These are phyloP conservation scores for Yponomeuta plumbellus DNA, from an alignment of 2,888 invertebrate species.

Conservation along the genomic window DNA sequence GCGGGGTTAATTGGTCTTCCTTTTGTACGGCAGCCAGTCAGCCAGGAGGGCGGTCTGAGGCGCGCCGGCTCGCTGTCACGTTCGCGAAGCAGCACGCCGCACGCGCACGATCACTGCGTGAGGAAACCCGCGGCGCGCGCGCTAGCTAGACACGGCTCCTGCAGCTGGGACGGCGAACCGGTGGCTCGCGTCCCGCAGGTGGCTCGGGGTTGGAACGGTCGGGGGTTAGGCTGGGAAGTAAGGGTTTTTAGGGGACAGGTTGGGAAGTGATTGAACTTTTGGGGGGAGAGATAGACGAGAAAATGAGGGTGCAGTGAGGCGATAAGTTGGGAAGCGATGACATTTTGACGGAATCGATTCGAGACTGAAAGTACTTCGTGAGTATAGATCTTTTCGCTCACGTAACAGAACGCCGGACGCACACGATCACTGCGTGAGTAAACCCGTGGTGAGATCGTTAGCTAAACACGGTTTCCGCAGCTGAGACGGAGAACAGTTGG, in stretches of 20 bases:
- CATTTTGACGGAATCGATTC: too few relatives aligned
- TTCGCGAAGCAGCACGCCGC: slow-evolving; percentile 13
- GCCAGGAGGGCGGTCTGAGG: slow-evolving; percentile 10
- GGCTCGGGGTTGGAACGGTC: background rate
- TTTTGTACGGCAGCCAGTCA: slow-evolving; percentile 13
- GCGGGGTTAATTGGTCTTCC: slow-evolving; percentile 7
- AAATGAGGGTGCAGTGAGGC: too few relatives aligned
- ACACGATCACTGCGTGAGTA: background rate
- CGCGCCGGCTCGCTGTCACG: slow-evolving; percentile 13
- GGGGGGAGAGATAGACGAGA: too few relatives aligned
- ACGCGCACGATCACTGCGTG: slow-evolving; percentile 2
- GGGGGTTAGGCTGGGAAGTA: too few relatives aligned
- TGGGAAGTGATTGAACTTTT: too few relatives aligned
- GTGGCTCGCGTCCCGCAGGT: background rate
- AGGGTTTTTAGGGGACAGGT: too few relatives aligned
- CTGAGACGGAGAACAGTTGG: background rate
- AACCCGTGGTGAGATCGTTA: background rate
- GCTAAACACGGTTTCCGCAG: background rate
- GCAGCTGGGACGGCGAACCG: background rate
- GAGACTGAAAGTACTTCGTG: too few relatives aligned
- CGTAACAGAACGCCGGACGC: slow-evolving; percentile 6
- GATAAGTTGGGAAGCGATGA: too few relatives aligned
- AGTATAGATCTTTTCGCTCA: too few relatives aligned
- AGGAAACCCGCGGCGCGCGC: background rate
- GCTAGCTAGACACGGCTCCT: background rate